A percentile compares a stretch with the other conserved stretches of the same genome.
Evolutionary conservation across 2,888 invertebrate genomes (phyloP).

Genomic region (Drosophila picticornis): DNA sequence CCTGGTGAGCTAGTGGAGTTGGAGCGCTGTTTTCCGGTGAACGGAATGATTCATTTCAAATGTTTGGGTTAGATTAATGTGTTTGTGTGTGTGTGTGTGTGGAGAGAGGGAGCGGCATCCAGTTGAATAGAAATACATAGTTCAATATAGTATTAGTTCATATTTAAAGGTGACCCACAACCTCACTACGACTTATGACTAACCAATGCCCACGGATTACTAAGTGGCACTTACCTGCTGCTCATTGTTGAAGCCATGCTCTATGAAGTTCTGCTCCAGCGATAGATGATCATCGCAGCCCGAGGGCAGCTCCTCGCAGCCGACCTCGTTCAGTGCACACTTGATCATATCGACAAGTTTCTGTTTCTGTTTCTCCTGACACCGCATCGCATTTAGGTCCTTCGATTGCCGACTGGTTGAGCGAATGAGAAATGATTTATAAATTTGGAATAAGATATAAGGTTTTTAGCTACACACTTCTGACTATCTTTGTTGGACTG

Average conservation of each 20-base stretch:
- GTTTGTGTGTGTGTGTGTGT: slow-evolving; percentile 15
- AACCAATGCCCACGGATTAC: slow-evolving; percentile 16
- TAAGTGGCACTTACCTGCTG: slow-evolving; percentile 86
- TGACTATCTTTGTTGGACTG: slow-evolving; percentile 84
- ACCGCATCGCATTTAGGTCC: slow-evolving; percentile 92
- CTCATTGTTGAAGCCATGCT: slow-evolving; percentile 86
- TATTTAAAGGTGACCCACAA: slow-evolving; percentile 27
- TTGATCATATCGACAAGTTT: slow-evolving; percentile 93
- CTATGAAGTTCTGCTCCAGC: slow-evolving; percentile 88
- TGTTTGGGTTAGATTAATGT: slow-evolving; percentile 39
- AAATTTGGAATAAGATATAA: background rate
- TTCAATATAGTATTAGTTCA: slow-evolving; percentile 43
- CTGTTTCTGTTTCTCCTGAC: slow-evolving; percentile 93
- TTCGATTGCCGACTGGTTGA: slow-evolving; percentile 85
- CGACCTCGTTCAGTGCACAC: slow-evolving; percentile 93
- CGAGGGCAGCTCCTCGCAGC: slow-evolving; percentile 94
- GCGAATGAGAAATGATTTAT: background rate
- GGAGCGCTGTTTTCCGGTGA: slow-evolving; percentile 60
- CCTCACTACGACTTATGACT: slow-evolving; percentile 47
- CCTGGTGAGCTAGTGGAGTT: slow-evolving; percentile 78
- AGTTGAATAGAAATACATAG: slow-evolving; percentile 41
- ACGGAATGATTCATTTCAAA: slow-evolving; percentile 20
- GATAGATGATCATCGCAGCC: slow-evolving; percentile 90
- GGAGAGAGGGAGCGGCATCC: slow-evolving; percentile 56
- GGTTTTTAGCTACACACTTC: slow-evolving; percentile 62